Evolutionary conservation across 1,140 invertebrate species (phyloP).

Genomic region (Caerostris darwini): DNA sequence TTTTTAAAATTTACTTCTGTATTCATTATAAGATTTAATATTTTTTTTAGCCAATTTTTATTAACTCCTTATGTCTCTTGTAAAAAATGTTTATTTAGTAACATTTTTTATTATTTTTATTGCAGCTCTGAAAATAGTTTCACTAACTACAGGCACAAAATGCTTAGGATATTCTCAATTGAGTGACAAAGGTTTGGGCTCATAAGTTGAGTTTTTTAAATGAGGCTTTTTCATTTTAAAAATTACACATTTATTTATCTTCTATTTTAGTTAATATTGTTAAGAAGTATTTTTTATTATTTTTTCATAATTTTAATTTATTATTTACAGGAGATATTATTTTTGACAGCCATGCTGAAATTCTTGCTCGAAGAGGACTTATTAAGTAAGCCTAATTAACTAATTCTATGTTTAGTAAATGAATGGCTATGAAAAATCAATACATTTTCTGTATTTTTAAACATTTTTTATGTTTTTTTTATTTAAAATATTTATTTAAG

Average conservation of each 20-base stretch:
- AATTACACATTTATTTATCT: not conserved
- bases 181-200: slow-evolving; percentile 83
- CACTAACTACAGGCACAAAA: slow-evolving; percentile 94
- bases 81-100: too few species aligned
- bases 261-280: not conserved
- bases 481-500: too few species aligned
- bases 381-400: slow-evolving; percentile 86
- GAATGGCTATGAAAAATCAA: too few species aligned
- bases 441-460: too few species aligned
- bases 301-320: not conserved
- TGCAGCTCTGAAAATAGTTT: slow-evolving; percentile 85
- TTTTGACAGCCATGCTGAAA: slow-evolving; percentile 96
- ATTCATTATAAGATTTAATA: too few species aligned
- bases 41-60: too few species aligned
- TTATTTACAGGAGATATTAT: slow-evolving; percentile 85
- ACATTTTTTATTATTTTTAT: not conserved
- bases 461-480: too few species aligned
- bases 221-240: not conserved
- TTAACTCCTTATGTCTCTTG: too few species aligned
- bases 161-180: slow-evolving; percentile 90
- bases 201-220: not conserved
- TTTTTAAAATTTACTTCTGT: too few species aligned
- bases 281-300: not conserved
- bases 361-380: slow-evolving; percentile 91
- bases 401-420: not conserved